Evolutionary conservation across 2,888 invertebrate genomes (phyloP).

Genomic region (Drosophila formosana): DNA sequence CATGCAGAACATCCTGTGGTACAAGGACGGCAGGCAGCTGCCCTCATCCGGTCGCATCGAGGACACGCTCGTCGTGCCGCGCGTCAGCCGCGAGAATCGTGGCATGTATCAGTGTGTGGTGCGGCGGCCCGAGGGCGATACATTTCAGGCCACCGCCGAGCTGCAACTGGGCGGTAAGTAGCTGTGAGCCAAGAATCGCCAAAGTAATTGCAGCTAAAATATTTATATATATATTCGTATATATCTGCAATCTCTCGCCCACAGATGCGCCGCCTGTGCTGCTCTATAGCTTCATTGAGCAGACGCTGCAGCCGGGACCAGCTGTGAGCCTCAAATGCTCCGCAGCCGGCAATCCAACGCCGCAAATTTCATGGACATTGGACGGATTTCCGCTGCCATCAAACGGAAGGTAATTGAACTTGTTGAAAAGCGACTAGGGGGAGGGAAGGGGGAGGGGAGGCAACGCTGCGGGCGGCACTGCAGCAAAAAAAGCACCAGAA

Average conservation of each 20-base stretch:
- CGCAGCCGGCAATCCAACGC: constrained; percentile 92
- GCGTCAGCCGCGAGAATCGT: constrained; percentile 90
- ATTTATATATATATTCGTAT: constrained; percentile 68
- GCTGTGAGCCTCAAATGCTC: constrained; percentile 92
- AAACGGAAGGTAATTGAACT: constrained; percentile 86
- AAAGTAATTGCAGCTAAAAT: constrained; percentile 64
- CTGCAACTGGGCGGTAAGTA: constrained; percentile 89
- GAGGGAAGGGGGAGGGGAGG: constrained; percentile 36
- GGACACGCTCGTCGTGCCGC: constrained; percentile 88
- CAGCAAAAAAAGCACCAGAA: constrained; percentile 32
- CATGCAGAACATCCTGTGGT: constrained; percentile 88
- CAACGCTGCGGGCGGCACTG: constrained; percentile 65
- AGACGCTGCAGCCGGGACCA: constrained; percentile 91
- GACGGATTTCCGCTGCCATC: constrained; percentile 91
- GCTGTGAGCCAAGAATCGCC: constrained; percentile 4
- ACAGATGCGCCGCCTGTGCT: constrained; percentile 92
- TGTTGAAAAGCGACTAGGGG: constrained; percentile 67
- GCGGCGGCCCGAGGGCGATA: constrained; percentile 89
- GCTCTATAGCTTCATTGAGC: constrained; percentile 91
- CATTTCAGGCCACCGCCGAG: constrained; percentile 91
- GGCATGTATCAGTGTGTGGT: constrained; percentile 93
- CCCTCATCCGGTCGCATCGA: constrained; percentile 89
- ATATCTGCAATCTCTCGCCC: constrained; percentile 48
- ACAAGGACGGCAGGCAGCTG: constrained; percentile 89
- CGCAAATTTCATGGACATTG: constrained; percentile 91